Conservation (phyloP, 2,113 vertebrate species). For the Notiomystis cincta region DNA sequence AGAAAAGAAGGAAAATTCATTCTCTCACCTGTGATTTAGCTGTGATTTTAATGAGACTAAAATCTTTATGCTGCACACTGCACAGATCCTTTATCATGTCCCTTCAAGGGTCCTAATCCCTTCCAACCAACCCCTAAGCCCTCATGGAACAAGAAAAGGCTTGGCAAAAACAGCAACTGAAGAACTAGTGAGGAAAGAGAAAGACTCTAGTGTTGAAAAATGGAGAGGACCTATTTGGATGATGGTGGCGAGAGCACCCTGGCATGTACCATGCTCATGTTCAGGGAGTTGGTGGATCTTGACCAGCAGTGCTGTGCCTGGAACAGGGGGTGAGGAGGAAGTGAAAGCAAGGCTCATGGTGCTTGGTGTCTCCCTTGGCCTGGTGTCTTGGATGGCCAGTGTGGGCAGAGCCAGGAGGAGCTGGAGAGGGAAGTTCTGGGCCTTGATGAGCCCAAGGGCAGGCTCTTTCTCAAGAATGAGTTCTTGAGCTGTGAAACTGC, state of each 20-base stretch:
- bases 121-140: background rate
- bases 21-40: background rate
- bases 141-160: background rate
- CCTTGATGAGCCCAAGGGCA: background rate
- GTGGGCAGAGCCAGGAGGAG: background rate
- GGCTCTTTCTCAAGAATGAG: fast-evolving
- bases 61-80: background rate
- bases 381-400: fast-evolving
- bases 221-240: background rate
- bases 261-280: background rate
- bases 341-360: fast-evolving
- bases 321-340: background rate
- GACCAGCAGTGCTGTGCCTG: background rate
- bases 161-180: background rate
- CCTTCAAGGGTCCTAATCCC: background rate
- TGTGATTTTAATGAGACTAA: background rate
- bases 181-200: background rate
- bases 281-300: background rate
- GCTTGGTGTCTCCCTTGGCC: background rate
- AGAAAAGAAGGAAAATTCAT: background rate
- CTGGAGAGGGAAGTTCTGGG: background rate
- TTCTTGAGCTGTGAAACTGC: background rate
- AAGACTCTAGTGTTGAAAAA: background rate
- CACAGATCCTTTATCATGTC: background rate
- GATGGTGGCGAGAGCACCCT: background rate